These are phyloP conservation scores for Sebastes schlegelii DNA, from an alignment of 2,113 vertebrate species.

Conservation along the genomic window DNA sequence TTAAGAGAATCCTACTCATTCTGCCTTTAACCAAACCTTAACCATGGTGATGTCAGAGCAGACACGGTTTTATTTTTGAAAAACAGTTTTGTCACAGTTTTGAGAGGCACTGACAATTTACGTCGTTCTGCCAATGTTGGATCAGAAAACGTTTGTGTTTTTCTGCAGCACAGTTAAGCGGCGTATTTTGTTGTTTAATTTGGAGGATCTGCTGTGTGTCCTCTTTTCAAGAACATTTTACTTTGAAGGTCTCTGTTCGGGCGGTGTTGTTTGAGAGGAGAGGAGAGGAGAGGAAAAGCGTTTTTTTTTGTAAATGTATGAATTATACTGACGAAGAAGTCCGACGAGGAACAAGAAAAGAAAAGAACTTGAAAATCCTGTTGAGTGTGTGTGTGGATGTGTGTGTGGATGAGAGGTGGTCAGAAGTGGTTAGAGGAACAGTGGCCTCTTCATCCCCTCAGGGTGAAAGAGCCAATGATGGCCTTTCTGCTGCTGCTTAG, in stretches of 20 bases:
- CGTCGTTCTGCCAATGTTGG: neutral
- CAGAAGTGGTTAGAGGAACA: constrained; percentile 74
- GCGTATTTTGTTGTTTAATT: neutral
- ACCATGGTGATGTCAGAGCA: no score
- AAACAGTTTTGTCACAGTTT: no score
- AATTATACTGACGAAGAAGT: constrained; percentile 25
- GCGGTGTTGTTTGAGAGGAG: neutral
- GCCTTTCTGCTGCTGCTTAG: constrained; percentile 77
- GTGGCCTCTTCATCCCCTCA: constrained; percentile 60
- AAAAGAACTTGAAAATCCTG: neutral
- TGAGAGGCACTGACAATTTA: no score
- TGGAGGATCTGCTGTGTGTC: neutral
- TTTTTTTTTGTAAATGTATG: neutral
- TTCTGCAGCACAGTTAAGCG: neutral
- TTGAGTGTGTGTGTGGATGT: constrained; percentile 3
- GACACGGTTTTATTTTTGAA: no score
- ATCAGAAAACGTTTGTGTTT: neutral
- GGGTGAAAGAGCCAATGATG: constrained; percentile 63
- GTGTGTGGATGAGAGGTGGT: constrained; percentile 49
- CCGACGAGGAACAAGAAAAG: neutral
- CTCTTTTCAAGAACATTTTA: neutral
- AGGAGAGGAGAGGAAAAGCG: neutral
- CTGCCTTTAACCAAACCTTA: no score
- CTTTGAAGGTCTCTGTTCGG: neutral
- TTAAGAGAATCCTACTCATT: no score